Conservation (phyloP, 2,113 vertebrate species). For the Indri indri region DNA sequence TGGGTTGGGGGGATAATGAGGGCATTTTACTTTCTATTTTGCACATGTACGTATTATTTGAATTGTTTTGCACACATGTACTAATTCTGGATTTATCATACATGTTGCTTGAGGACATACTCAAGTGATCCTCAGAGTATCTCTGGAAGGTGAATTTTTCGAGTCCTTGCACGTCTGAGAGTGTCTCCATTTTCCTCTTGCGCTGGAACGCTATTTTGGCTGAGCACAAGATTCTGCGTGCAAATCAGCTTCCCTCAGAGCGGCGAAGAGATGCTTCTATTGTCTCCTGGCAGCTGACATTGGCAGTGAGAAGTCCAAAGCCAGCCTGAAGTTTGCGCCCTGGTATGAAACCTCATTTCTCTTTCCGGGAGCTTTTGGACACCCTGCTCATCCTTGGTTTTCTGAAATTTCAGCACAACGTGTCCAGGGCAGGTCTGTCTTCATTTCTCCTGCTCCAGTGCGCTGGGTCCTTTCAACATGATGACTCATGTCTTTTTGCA, state of each 20-base stretch:
- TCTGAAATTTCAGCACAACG: rapidly evolving
- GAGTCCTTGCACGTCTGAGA: background rate
- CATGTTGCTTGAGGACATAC: background rate
- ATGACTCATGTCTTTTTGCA: rapidly evolving
- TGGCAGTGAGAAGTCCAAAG: rapidly evolving
- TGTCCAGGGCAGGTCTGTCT: rapidly evolving
- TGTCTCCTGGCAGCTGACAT: rapidly evolving
- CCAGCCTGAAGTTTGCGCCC: background rate
- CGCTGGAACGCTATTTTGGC: rapidly evolving
- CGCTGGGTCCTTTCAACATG: rapidly evolving
- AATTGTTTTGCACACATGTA: rapidly evolving
- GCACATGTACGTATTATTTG: background rate
- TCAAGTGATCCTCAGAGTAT: rapidly evolving
- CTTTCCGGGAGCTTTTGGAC: background rate
- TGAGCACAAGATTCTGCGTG: rapidly evolving
- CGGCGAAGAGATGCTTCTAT: rapidly evolving
- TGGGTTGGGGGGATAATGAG: background rate
- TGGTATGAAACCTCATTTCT: background rate
- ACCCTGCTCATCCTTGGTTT: rapidly evolving
- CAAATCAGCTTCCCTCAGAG: background rate
- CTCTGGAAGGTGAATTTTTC: background rate
- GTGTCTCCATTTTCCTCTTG: background rate
- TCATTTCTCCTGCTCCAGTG: rapidly evolving
- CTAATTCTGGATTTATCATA: background rate
- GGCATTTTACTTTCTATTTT: rapidly evolving